Base-by-base conservation (phyloP, 2,888 invertebrate genomes). In the Unio pictorum region DNA sequence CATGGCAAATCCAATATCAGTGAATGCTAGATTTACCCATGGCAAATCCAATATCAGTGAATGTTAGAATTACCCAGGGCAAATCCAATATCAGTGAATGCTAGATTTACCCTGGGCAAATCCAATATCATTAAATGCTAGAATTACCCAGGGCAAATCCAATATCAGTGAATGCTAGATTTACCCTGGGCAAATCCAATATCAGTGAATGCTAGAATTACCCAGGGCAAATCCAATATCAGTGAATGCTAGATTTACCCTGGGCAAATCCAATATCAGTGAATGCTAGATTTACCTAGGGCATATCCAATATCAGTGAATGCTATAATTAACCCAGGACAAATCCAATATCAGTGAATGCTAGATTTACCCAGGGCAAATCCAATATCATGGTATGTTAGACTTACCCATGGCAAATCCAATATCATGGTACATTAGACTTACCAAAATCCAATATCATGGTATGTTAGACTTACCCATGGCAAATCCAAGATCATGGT, bases 221-320 rank as follows among this genome's bases (percentile, higher is more conserved):
- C 98, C 99, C 93, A 99, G 95, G 6, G 97, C 95, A 91, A 99
- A 99, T 20, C 99, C 99, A 90, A 99, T 99, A 90, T 99, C 99
- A 18, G 98, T 97, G 88, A 99, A 97, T 1, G 96, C 94, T 64
- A 23, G 23, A 74, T 81, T 81, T 91, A 88, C 98, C 99, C 93
- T 99, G 95, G 6, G 97, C 95, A 91, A 99, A 99, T 20, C 99
- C 99, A 90, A 99, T 99, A 90, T 99, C 99, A 18, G 98, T 97
- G 88, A 99, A 97, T 1, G 96, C 94, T 64, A 23, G 23, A 23
- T 23, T 23, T 23, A 23, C 23, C 23, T 5, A 30, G 3, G 5
- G 30, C 30, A 30, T 4, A 30, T 30, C 30, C 30, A 30, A 4
- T 5, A 30, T 30, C 30, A 30, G 30, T 30, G 30, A 30, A 30